Conservation (phyloP, 2,888 invertebrate genomes). For the Spodoptera littoralis region DNA sequence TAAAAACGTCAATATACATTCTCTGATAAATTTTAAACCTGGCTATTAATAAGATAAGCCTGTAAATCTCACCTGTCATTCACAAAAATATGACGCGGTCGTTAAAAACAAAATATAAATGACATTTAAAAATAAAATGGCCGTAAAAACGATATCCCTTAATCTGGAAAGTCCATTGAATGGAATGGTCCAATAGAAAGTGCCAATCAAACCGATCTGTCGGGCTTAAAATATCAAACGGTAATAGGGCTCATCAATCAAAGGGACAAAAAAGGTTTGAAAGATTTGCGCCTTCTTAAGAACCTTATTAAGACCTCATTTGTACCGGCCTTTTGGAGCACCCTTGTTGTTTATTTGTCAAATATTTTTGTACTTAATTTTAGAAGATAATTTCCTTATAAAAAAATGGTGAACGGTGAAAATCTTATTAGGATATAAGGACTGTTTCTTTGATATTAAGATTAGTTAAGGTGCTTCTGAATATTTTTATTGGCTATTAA, state of each 20-base stretch:
- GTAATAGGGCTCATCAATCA: slow-evolving; percentile 39
- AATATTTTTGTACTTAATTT: slow-evolving; percentile 23
- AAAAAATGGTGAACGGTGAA: too few species aligned
- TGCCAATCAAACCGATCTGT: slow-evolving; percentile 29
- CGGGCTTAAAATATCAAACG: slow-evolving; percentile 33
- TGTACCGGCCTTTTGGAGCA: slow-evolving; percentile 21
- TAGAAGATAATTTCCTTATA: neutral
- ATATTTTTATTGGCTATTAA: neutral
- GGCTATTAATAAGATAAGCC: neutral
- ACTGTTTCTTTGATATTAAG: too few species aligned
- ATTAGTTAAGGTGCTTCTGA: too few species aligned
- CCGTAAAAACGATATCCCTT: neutral
- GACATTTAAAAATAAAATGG: neutral
- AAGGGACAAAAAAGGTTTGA: slow-evolving; percentile 24
- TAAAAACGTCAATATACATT: too few species aligned
- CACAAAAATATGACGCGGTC: neutral
- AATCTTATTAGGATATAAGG: too few species aligned
- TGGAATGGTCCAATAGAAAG: slow-evolving; percentile 13
- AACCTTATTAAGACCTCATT: slow-evolving; percentile 41
- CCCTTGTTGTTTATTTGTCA: slow-evolving; percentile 26
- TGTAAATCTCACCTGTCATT: neutral
- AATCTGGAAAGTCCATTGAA: slow-evolving; percentile 8
- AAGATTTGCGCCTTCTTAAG: slow-evolving; percentile 38
- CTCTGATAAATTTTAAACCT: neutral
- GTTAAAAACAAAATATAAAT: slow-evolving; percentile 1